Base-by-base conservation (phyloP, 2,797 vertebrate genomes). In the Paratrypauchen microcephalus region DNA sequence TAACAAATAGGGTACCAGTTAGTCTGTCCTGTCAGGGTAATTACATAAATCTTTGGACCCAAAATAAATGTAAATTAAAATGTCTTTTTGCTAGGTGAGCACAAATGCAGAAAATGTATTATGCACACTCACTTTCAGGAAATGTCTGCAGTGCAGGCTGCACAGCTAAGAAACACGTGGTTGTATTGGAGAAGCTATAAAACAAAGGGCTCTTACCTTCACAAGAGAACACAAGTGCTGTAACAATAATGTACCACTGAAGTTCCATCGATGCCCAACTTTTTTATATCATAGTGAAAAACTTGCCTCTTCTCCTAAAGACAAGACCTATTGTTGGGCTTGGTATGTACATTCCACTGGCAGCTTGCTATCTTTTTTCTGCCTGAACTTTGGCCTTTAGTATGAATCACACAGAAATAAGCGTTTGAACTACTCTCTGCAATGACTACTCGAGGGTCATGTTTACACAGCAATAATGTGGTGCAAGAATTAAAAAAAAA, bases 201-300 rank as follows among this genome's bases (percentile, higher is more conserved):
- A 0, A n/a, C 0, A 21, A 18, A 58, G 12, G 21, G 5, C 6
- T 62, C 71, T 72, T 67, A 83, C 85, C 85, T 71, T 54, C 18
- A 13, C 47, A 78, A 48, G 61, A 21, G 50, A 85, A 47, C 61
- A 75, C 23, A 23, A 79, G 11, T 21, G 74, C 50, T 24, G 70
- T 12, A 52, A 76, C 21, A 23, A 68, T 1, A 0, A 21, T 16
- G 18, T 36, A 21, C 28, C 19, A 18, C 0, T 36, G 69, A 6
- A 3, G 57, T 50, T 80, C 64, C 80, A 83, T 84, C 24, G 6
- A 66, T 28, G 12, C 60, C 61, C 47, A 7, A 7, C 2, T 5
- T 50, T 5, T 6, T 70, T 26, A 39, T 28, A 0, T 9, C 56
- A 64, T 57, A n/a, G 5, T 52, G 21, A 65, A 59, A 24, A 45